Evolutionary conservation across 1,140 invertebrate genomes (phyloP), one percentile per base, ranked within the genome.

Genomic region (Trichogramma pretiosum): DNA sequence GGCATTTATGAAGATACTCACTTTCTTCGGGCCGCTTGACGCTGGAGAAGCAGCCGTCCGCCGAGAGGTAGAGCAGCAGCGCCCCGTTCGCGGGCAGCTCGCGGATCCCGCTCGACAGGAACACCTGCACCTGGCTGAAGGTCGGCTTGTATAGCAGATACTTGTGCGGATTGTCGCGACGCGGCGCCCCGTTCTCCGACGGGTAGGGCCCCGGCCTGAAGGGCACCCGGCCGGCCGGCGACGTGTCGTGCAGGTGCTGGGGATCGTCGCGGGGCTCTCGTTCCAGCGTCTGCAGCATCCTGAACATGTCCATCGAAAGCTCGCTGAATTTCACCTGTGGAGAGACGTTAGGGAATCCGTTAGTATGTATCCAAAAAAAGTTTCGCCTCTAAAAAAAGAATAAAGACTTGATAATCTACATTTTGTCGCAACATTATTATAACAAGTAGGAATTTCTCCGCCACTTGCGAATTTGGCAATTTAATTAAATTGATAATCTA

Each of bases 221-320:
- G 39, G 80, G 78, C 60, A 80, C 80, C 57, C 85, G 75, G 33
- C 84, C 85, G 3, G 87, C 86, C 9, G 90, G 89, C 33, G 90
- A 93, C 14, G 86, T 82, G 62, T 93, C 89, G 64, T 88, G 88
- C 30, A 87, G 74, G 63, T 89, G 86, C 58, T 83, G 84, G 17
- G 78, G 77, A 52, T 90, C 86, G 55, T 91, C 88, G 56, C 85
- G 83, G 16, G 89, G 89, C 64, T 97, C 93, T 52, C 91, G 73
- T 68, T 97, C 93, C 37, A 97, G 68, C 2, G 89, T 93, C 74
- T 97, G 93, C 33, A 97, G 77, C 84, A 98, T 96, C 55, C 93
- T 77, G 65, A 93, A 98, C 93, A 98, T 98, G 71, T 98, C 94
- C 75, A 98, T 85, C 16, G 94, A 96, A 45, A 98, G 73, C 70